These are phyloP conservation scores for Drosophila peninsularis DNA, from an alignment of 2,888 invertebrate genomes.

Conservation along the genomic window DNA sequence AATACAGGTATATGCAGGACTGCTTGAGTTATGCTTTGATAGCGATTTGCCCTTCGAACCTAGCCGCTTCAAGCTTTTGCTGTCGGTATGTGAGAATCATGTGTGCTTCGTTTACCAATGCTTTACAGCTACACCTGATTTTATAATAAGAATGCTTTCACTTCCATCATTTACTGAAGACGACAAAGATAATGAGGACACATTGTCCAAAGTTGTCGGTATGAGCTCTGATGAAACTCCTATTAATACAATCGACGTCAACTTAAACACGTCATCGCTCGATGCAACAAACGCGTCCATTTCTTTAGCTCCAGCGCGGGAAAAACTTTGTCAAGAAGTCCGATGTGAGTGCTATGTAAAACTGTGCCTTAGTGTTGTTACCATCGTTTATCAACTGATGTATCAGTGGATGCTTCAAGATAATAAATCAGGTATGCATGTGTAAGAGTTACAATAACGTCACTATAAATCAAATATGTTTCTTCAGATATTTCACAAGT, in stretches of 20 bases:
- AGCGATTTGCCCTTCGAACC: conserved; percentile 57
- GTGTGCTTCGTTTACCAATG: conserved; percentile 78
- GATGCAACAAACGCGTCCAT: conserved; percentile 14
- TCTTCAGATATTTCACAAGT: conserved; percentile 69
- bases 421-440: conserved; percentile 47
- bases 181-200: conserved; percentile 50
- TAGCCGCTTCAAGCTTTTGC: conserved; percentile 71
- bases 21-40: conserved; percentile 79
- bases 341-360: conserved; percentile 81
- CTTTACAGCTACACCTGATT: conserved; percentile 75
- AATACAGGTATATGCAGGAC: conserved; percentile 80
- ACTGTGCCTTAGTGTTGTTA: conserved; percentile 81
- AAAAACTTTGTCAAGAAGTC: conserved; percentile 3
- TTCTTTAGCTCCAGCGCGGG: not conserved
- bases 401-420: conserved; percentile 77
- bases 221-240: conserved; percentile 4
- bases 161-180: conserved; percentile 67
- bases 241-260: conserved; percentile 2
- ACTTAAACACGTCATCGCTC: conserved; percentile 2
- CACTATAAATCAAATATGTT: not conserved
- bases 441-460: conserved; percentile 22
- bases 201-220: conserved; percentile 6
- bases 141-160: conserved; percentile 73
- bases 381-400: conserved; percentile 79
- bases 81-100: conserved; percentile 76